Conservation (phyloP, 1,140 invertebrate genomes). For the Halesus radiatus region DNA sequence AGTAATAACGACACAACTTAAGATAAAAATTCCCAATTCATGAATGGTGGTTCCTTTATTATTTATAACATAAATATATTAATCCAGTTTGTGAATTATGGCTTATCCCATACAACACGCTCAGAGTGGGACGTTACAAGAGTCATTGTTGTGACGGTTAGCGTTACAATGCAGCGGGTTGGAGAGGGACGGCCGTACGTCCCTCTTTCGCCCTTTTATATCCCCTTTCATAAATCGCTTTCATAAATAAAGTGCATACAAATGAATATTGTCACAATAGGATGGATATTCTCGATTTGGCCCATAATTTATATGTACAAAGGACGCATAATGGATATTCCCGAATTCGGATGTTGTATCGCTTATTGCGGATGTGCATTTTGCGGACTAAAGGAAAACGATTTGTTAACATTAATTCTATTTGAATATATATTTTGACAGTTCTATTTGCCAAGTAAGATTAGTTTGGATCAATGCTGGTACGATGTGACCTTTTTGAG, state of each 20-base stretch:
- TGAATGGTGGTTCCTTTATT: constrained; percentile 52
- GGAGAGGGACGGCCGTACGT: not conserved
- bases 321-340: constrained; percentile 23
- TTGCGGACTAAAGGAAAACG: constrained; percentile 3
- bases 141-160: constrained; percentile 10
- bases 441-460: not conserved
- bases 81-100: constrained; percentile 54
- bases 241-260: constrained; percentile 47
- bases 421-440: constrained; percentile 42
- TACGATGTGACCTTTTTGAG: too few species aligned
- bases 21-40: constrained; percentile 44
- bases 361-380: constrained; percentile 20
- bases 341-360: constrained; percentile 19
- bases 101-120: not conserved
- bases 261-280: constrained; percentile 47
- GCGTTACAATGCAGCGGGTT: not conserved
- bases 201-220: not conserved
- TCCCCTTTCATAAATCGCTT: constrained; percentile 40
- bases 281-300: constrained; percentile 41
- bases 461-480: not conserved
- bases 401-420: constrained; percentile 32
- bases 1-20: constrained; percentile 12
- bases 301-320: constrained; percentile 32
- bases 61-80: constrained; percentile 56
- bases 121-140: not conserved